phyloP scores from a whole-genome alignment of 2,797 vertebrate genomes.

The Acanthurus lineatus region DNA sequence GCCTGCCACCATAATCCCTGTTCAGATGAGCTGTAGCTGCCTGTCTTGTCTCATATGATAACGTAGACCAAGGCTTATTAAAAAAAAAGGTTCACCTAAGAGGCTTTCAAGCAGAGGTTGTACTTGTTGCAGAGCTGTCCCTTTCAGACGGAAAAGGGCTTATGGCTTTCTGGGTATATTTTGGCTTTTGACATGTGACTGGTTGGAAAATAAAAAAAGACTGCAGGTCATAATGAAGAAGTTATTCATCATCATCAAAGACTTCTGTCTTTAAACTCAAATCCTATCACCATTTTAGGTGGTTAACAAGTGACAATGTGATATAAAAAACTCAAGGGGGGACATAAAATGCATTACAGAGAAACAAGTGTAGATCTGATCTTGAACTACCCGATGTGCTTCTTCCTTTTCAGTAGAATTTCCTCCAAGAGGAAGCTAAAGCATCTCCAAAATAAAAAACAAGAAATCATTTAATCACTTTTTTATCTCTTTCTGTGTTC shows the following conservation, averaged over 20 bases:
- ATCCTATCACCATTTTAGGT: neutral
- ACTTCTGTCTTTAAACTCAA: constrained; percentile 3
- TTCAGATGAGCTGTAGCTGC: constrained; percentile 50
- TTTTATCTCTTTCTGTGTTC: no score
- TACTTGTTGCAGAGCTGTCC: neutral
- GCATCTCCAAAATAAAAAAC: no score
- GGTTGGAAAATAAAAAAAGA: constrained; percentile 19
- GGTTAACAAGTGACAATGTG: neutral
- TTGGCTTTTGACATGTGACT: neutral
- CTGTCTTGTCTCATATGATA: constrained; percentile 30
- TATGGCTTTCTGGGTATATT: constrained; percentile 20
- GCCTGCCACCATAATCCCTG: constrained; percentile 45
- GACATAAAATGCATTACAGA: neutral
- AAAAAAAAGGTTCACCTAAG: neutral
- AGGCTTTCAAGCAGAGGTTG: constrained; percentile 26
- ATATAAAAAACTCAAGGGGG: neutral
- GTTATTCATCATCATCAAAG: neutral
- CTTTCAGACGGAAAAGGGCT: constrained; percentile 22
- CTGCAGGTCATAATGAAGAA: neutral
- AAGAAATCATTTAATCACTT: no score
- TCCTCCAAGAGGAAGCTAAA: no score
- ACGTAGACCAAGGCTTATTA: constrained; percentile 23
- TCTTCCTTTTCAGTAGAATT: neutral
- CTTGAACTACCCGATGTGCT: neutral
- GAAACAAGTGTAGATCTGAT: neutral